Percentiles rank a stretch among this genome's conserved stretches.
Evolutionary conservation across 2,113 vertebrate genomes (phyloP).

Genomic region (Bettongia penicillata): DNA sequence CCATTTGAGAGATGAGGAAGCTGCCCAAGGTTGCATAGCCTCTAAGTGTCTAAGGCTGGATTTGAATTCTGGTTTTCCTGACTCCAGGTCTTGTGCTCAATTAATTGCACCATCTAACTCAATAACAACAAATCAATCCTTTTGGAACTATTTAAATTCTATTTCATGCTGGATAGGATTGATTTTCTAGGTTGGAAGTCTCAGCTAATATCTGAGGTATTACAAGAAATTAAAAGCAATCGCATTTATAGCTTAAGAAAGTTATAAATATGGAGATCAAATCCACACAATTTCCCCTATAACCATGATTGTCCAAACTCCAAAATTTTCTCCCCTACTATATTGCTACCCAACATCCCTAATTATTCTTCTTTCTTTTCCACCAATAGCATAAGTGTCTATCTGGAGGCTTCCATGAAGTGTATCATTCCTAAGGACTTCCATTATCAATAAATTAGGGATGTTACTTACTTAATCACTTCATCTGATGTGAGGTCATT

Average conservation of each 20-base stretch:
- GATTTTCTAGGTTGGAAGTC: constrained; percentile 27
- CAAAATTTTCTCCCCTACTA: background rate
- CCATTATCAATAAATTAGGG: background rate
- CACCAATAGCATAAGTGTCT: background rate
- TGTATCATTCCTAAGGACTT: background rate
- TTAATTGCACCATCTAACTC: background rate
- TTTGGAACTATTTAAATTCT: constrained; percentile 18
- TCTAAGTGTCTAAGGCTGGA: background rate
- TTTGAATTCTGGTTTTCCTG: background rate
- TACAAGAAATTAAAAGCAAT: background rate
- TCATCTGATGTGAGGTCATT: background rate
- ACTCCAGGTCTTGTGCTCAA: background rate
- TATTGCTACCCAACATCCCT: background rate
- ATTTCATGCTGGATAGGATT: background rate
- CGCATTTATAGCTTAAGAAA: background rate
- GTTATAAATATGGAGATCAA: background rate
- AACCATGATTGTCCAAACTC: background rate
- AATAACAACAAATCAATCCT: background rate
- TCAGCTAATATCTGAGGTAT: background rate
- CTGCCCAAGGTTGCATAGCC: background rate
- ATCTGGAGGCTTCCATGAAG: background rate
- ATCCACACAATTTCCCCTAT: background rate
- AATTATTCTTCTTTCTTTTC: background rate
- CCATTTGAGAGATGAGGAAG: background rate
- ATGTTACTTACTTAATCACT: background rate